These are phyloP conservation scores for Neosalanx taihuensis DNA, from an alignment of 2,797 vertebrate species.

Conservation along the genomic window DNA sequence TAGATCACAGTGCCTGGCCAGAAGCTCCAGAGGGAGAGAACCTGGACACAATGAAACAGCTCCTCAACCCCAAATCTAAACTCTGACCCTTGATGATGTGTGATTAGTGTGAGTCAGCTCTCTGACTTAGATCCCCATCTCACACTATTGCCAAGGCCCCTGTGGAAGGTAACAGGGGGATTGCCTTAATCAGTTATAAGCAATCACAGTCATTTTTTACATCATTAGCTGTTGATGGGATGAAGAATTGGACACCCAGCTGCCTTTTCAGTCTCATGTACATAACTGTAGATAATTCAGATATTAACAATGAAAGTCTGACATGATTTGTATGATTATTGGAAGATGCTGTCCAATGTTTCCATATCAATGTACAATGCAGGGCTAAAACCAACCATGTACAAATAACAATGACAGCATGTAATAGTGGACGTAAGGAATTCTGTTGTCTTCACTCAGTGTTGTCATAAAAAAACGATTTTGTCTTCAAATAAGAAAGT, in stretches of 20 bases:
- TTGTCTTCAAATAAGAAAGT: not conserved
- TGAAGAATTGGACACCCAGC: not conserved
- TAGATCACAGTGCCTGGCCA: slow-evolving; percentile 89
- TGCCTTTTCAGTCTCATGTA: not conserved
- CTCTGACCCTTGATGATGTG: slow-evolving; percentile 43
- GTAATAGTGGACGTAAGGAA: not conserved
- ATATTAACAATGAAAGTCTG: not conserved
- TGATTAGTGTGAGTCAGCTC: too few relatives aligned
- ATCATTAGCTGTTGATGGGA: not conserved
- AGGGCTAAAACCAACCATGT: not conserved
- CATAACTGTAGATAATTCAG: slow-evolving; percentile 12
- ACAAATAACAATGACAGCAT: too few relatives aligned
- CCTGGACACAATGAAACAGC: slow-evolving; percentile 65
- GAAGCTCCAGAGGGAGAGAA: slow-evolving; percentile 79
- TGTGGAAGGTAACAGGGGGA: not conserved
- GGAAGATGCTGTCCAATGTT: not conserved
- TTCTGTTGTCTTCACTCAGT: not conserved
- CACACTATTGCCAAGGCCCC: not conserved
- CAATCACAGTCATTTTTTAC: too few relatives aligned
- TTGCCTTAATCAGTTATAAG: not conserved
- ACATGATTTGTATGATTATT: not conserved
- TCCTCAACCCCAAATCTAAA: slow-evolving; percentile 71
- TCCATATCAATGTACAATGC: not conserved
- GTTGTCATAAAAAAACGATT: not conserved
- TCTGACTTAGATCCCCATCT: not conserved